These are phyloP conservation scores for Alauda arvensis DNA, from an alignment of 2,797 vertebrate genomes.

Conservation along the genomic window DNA sequence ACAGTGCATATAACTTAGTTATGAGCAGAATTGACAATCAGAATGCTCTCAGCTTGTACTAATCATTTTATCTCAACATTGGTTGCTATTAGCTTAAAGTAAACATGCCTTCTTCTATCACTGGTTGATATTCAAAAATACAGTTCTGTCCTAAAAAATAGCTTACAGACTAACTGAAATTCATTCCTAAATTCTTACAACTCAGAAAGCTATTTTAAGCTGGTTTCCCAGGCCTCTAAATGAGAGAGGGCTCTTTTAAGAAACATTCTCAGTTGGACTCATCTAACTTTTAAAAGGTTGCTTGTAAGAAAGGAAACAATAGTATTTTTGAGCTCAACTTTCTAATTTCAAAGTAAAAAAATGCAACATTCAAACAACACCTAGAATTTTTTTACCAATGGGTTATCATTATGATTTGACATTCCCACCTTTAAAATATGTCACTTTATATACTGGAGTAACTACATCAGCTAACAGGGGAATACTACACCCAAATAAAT, in stretches of 20 bases:
- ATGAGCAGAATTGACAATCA: neutral
- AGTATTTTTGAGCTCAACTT: neutral
- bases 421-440: neutral
- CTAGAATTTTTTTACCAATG: neutral
- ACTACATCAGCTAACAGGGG: neutral
- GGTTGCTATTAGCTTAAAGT: neutral
- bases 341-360: neutral
- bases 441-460: neutral
- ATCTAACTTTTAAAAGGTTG: neutral
- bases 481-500: neutral
- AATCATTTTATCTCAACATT: neutral
- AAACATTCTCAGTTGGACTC: neutral
- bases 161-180: neutral
- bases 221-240: neutral
- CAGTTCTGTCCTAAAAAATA: neutral
- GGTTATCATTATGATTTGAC: neutral
- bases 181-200: neutral
- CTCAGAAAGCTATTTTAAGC: neutral
- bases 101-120: neutral
- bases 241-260: neutral
- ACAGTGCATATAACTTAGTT: neutral
- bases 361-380: neutral
- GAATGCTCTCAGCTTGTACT: neutral
- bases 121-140: neutral
- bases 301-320: neutral